These are phyloP conservation scores for Pachypeltis micranthus DNA, from an alignment of 1,140 invertebrate species.

Conservation along the genomic window DNA sequence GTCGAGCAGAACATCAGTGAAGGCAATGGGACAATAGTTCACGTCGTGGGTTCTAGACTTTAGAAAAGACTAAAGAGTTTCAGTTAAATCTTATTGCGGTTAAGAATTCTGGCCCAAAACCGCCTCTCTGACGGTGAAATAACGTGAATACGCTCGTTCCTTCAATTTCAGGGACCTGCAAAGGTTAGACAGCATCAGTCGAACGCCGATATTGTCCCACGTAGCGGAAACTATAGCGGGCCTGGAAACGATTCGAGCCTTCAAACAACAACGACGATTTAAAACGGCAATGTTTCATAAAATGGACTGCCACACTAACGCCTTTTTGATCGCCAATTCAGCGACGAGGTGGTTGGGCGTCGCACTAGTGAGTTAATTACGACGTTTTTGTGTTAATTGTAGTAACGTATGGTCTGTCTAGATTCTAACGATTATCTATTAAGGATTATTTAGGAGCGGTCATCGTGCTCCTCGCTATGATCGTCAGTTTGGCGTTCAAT, in stretches of 20 bases:
- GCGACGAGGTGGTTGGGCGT: slow-evolving; percentile 73
- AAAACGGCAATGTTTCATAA: slow-evolving; percentile 47
- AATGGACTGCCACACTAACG: slow-evolving; percentile 60
- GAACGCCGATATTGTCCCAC: slow-evolving; percentile 58
- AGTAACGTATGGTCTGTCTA: no score
- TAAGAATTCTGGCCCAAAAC: no score
- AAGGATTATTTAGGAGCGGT: slow-evolving; percentile 70
- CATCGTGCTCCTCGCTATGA: slow-evolving; percentile 59
- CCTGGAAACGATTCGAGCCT: slow-evolving; percentile 55
- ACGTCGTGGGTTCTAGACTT: no score
- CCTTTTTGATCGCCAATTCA: slow-evolving; percentile 63
- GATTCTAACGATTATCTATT: no score
- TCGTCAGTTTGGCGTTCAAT: slow-evolving; percentile 47
- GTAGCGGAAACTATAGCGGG: slow-evolving; percentile 58
- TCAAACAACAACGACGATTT: slow-evolving; percentile 51
- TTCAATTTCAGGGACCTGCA: slow-evolving; percentile 61
- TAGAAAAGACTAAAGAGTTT: no score
- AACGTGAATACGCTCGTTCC: no score
- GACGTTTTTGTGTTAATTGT: no score
- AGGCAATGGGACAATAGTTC: no score
- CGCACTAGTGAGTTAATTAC: slow-evolving; percentile 47
- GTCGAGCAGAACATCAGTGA: no score
- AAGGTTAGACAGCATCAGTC: slow-evolving; percentile 45
- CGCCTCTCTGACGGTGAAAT: no score
- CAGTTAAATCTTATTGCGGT: no score